Evolutionary conservation across 2,113 vertebrate species (phyloP).

Genomic region (Xenopus borealis): DNA sequence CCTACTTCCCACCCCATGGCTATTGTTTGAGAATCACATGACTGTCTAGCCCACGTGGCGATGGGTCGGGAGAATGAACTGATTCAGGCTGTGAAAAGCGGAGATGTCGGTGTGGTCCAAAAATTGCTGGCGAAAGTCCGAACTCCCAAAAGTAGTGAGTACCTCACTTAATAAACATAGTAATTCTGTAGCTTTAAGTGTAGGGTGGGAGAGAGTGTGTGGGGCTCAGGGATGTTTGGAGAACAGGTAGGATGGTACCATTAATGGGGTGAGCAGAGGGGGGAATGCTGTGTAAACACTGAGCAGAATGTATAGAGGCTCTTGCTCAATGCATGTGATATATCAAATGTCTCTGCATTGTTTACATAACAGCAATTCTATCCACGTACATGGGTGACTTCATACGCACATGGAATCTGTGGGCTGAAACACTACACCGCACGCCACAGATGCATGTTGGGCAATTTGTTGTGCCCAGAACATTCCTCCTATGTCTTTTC

Average conservation of each 20-base stretch:
- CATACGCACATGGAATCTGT: not conserved
- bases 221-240: not conserved
- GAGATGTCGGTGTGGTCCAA: constrained; percentile 37
- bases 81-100: constrained; percentile 42
- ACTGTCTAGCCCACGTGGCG: constrained; percentile 19
- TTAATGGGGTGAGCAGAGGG: too few relatives aligned
- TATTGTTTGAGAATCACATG: constrained; percentile 18
- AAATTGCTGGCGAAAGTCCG: constrained; percentile 42
- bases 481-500: too few relatives aligned
- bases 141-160: constrained; percentile 45
- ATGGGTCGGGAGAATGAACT: constrained; percentile 48
- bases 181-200: too few relatives aligned
- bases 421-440: not conserved
- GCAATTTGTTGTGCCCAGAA: too few relatives aligned
- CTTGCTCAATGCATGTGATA: not conserved
- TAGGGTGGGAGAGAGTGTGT: not conserved
- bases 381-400: not conserved
- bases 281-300: too few relatives aligned
- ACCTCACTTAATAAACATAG: too few relatives aligned
- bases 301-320: not conserved
- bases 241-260: too few relatives aligned
- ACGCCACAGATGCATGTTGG: too few relatives aligned
- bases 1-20: not conserved
- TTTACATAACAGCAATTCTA: not conserved
- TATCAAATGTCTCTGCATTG: not conserved